Evolutionary conservation across 2,888 invertebrate species (phyloP).

Genomic region (Pammene fasciana): DNA sequence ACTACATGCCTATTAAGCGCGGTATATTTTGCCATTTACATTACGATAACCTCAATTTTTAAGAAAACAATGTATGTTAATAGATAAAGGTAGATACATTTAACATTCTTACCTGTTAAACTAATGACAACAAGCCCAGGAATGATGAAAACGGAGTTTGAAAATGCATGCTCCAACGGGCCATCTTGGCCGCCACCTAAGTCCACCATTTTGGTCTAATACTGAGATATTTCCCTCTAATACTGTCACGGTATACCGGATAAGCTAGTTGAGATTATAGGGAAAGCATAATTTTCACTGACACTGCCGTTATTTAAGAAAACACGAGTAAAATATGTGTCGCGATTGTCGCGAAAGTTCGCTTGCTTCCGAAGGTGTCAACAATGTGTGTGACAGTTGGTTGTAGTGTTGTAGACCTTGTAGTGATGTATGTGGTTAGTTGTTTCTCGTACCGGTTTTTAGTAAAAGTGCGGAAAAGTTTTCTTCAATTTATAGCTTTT

Average conservation of each 20-base stretch:
- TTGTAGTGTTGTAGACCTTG: no score
- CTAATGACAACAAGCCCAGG: slow-evolving; percentile 91
- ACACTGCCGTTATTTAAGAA: slow-evolving; percentile 11
- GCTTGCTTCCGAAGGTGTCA: slow-evolving; percentile 25
- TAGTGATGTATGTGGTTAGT: slow-evolving; percentile 16
- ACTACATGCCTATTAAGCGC: neutral
- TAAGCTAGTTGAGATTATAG: slow-evolving; percentile 11
- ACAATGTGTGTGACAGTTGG: slow-evolving; percentile 35
- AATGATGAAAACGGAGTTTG: slow-evolving; percentile 92
- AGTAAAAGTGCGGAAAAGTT: no score
- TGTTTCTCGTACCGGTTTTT: slow-evolving; percentile 24
- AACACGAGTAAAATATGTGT: slow-evolving; percentile 9
- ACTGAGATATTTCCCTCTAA: slow-evolving; percentile 56
- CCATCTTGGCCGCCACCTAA: slow-evolving; percentile 90
- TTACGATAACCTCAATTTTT: neutral
- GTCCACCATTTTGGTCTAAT: slow-evolving; percentile 89
- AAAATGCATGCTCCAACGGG: slow-evolving; percentile 93
- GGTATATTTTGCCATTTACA: neutral
- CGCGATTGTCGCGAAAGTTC: slow-evolving; percentile 24
- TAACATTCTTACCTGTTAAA: slow-evolving; percentile 86
- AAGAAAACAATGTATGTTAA: neutral
- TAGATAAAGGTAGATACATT: slow-evolving; percentile 38
- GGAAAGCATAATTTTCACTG: slow-evolving; percentile 25
- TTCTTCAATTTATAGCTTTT: no score
- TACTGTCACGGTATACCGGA: slow-evolving; percentile 52